These are phyloP conservation scores for Escarpia spicata DNA, from an alignment of 2,888 invertebrate species.

Conservation along the genomic window DNA sequence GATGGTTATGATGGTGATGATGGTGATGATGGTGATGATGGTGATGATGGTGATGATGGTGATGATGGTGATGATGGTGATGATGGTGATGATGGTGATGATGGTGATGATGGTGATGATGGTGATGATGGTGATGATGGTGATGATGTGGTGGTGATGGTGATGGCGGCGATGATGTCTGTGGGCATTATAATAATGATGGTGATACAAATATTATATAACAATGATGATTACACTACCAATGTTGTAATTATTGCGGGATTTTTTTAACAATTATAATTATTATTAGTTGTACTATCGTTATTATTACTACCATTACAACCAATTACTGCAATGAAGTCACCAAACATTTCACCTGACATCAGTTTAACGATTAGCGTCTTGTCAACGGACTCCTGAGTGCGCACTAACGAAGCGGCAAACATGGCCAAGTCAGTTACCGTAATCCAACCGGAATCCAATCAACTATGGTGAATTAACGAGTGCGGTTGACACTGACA, in stretches of 20 bases:
- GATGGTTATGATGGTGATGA: constrained; percentile 25
- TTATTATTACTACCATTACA: background rate
- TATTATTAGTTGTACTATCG: background rate
- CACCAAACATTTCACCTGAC: background rate
- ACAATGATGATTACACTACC: too few relatives aligned
- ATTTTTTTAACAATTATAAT: background rate
- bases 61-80: constrained; percentile 24
- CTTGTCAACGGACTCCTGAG: background rate
- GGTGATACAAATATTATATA: background rate
- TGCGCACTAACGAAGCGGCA: background rate
- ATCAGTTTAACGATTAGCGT: background rate
- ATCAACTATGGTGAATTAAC: constrained; percentile 1
- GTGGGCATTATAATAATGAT: background rate
- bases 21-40: constrained; percentile 25
- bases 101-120: constrained; percentile 29
- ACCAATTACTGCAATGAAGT: background rate
- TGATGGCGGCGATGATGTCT: background rate
- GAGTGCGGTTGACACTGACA: background rate
- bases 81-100: constrained; percentile 19
- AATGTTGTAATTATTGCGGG: background rate
- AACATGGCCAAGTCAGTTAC: background rate
- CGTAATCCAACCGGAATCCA: background rate
- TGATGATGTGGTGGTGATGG: constrained; percentile 20
- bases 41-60: constrained; percentile 29
- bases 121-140: constrained; percentile 28